Percentiles rank a stretch among this genome's conserved stretches.
Conservation (phyloP, 2,113 vertebrate genomes). For the Hoplias malabaricus region DNA sequence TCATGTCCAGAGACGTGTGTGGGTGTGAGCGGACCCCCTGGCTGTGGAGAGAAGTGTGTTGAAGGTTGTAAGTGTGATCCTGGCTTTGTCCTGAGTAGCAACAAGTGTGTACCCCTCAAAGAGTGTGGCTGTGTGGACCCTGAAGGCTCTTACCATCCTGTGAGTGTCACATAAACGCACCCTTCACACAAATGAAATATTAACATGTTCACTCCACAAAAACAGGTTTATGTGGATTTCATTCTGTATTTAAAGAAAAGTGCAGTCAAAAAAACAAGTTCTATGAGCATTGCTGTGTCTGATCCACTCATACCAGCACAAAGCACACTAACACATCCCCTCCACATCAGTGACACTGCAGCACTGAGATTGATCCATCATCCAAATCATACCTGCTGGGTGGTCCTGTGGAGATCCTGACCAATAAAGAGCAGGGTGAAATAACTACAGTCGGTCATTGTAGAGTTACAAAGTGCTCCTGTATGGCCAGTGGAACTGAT, state of each 20-base stretch:
- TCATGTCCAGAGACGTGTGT: conserved; percentile 73
- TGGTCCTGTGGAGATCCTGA: too few relatives aligned
- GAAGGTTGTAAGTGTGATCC: conserved; percentile 75
- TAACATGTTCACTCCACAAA: not conserved
- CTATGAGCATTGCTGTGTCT: too few relatives aligned
- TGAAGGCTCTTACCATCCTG: conserved; percentile 69
- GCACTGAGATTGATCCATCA: too few relatives aligned
- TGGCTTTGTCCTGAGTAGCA: conserved; percentile 74
- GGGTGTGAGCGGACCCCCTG: conserved; percentile 54
- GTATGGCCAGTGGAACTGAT: too few relatives aligned
- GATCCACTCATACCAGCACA: too few relatives aligned
- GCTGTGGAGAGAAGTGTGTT: conserved; percentile 68
- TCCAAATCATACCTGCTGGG: too few relatives aligned
- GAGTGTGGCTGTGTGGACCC: conserved; percentile 75
- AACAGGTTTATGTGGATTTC: not conserved
- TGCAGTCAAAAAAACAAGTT: not conserved
- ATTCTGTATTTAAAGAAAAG: not conserved
- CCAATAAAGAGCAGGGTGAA: too few relatives aligned
- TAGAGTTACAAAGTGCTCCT: too few relatives aligned
- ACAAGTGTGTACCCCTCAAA: conserved; percentile 67
- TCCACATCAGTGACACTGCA: too few relatives aligned
- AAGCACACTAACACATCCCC: too few relatives aligned
- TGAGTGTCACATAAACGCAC: conserved; percentile 56
- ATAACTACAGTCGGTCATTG: too few relatives aligned
- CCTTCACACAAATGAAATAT: not conserved